Evolutionary conservation across 1,140 invertebrate species (phyloP).

Genomic region (Ooceraea biroi): DNA sequence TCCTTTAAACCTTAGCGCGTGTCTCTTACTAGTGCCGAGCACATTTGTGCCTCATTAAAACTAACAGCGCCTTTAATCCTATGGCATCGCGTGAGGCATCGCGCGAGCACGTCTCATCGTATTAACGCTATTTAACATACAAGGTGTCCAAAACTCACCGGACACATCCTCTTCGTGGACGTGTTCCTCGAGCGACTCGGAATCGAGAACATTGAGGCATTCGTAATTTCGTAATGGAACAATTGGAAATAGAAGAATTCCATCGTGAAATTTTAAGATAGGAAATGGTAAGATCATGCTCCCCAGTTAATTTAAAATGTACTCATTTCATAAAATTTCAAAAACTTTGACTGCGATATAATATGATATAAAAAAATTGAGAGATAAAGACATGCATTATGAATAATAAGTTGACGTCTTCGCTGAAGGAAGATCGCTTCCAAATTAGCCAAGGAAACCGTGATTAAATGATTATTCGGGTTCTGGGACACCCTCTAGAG

Average conservation of each 20-base stretch:
- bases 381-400: not conserved
- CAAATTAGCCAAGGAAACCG: not conserved
- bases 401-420: not conserved
- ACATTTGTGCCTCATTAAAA: constrained; percentile 34
- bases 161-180: not conserved
- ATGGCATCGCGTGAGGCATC: not conserved
- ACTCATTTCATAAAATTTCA: not conserved
- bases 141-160: not conserved
- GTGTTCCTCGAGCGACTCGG: not conserved
- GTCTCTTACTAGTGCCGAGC: not conserved
- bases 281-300: too few species aligned
- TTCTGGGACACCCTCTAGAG: not conserved
- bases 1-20: constrained; percentile 3
- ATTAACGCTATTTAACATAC: not conserved
- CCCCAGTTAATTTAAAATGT: too few species aligned
- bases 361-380: not conserved
- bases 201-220: not conserved
- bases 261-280: too few species aligned
- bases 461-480: not conserved
- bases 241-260: not conserved
- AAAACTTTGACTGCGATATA: not conserved
- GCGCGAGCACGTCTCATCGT: not conserved
- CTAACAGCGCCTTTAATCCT: constrained; percentile 16
- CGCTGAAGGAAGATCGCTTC: not conserved
- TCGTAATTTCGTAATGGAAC: not conserved